phyloP scores from a whole-genome alignment of 2,113 vertebrate species.

The Odontesthes bonariensis region DNA sequence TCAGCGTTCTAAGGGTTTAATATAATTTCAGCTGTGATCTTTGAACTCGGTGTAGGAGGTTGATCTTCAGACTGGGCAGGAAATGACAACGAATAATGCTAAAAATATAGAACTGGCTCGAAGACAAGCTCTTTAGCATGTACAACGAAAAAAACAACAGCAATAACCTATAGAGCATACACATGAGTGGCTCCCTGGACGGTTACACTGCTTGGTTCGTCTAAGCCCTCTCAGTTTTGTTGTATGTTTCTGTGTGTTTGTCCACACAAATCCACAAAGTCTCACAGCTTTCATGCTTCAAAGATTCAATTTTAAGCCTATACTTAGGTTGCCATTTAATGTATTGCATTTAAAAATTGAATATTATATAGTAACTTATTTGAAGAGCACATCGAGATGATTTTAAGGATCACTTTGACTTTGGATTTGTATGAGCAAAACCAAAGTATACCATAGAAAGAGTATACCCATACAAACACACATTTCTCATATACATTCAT shows the following conservation, averaged over 20 bases:
- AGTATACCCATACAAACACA: conserved; percentile 80
- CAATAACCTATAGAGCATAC: conserved; percentile 25
- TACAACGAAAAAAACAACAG: conserved; percentile 57
- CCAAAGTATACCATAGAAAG: conserved; percentile 61
- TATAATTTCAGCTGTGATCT: conserved; percentile 43
- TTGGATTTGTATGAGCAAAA: conserved; percentile 74
- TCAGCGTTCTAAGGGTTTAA: conserved; percentile 82
- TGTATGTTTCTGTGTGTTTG: conserved; percentile 83
- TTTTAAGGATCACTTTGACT: conserved; percentile 34
- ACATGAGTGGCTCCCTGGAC: conserved; percentile 29
- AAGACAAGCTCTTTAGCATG: conserved; percentile 37
- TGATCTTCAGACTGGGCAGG: conserved; percentile 27
- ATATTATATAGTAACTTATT: too few relatives aligned
- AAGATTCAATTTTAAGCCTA: neutral
- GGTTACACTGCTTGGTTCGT: conserved; percentile 63
- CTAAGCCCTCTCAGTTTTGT: conserved; percentile 74
- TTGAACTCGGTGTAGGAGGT: conserved; percentile 38
- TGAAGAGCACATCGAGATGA: neutral
- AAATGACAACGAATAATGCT: conserved; percentile 32
- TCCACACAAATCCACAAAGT: conserved; percentile 78
- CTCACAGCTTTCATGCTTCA: neutral
- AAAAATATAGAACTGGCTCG: conserved; percentile 27
- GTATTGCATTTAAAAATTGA: neutral
- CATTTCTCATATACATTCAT: conserved; percentile 76
- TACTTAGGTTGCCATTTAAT: neutral